Evolutionary conservation across 2,113 vertebrate species (phyloP), one percentile per base, ranked within the genome.

Genomic region (Oncorhynchus clarkii): DNA sequence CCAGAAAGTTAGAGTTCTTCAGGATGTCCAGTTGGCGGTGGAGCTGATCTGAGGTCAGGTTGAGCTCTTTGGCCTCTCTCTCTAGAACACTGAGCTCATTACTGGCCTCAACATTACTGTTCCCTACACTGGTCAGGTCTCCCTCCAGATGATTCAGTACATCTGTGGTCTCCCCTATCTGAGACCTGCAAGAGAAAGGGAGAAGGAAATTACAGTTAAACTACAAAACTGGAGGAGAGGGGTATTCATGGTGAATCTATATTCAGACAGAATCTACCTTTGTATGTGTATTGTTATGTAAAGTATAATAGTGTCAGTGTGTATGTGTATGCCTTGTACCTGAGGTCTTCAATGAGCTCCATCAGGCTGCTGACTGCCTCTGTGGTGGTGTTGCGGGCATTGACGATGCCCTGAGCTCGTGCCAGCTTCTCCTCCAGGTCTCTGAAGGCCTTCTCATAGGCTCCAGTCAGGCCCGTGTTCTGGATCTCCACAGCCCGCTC

Each of bases 1-100:
- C 98, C 0, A 98, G 85, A 86, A 98, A 96, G 84, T 99, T 99
- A 1, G 97, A 97, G 85, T 98, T 97, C 86, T 97, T 99, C n/a
- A 99, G 95, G 67, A 95, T 9, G 1, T 98, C 94, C 51, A 99
- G 92, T 59, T 94, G 95, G 66, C 78, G 92, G 71, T 93, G 91
- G 7, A 97, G 92, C 86, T 95, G 94, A 74, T 92, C 88, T 49
- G 97, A 92, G 0, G 95, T 97, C 66, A 96, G 93, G 78, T 97
- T 98, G 14, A 99, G 92, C 3, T 92, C 94, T 0, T 92, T 95
- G 1, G 95, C 93, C 0, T 96, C 94, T 57, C 97, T 90, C 77
- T 99, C 97, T 86, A 97, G 90, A 0, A 83, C 84, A 3, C 93
- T 95, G 48, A 99, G 93, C 18, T 94, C 87, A 0, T 96, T 95